These are phyloP conservation scores for Aix galericulata DNA, from an alignment of 2,113 vertebrate genomes.

Conservation along the genomic window DNA sequence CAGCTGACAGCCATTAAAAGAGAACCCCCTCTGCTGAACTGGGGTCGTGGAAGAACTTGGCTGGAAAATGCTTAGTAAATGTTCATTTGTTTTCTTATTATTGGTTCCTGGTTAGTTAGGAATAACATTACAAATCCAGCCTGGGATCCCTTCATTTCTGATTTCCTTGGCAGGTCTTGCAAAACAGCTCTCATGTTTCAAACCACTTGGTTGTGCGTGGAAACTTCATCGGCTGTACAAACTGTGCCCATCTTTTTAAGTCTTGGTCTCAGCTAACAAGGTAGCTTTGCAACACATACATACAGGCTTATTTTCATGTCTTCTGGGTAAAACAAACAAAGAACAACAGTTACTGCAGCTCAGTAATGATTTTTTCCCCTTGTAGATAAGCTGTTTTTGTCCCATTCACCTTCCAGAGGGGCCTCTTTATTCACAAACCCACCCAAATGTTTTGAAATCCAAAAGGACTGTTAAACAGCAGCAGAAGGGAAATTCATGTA, in stretches of 20 bases:
- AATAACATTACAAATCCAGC: not conserved
- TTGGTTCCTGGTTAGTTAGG: not conserved
- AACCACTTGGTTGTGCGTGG: not conserved
- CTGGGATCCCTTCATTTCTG: not conserved
- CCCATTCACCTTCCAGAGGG: not conserved
- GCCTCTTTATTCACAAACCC: not conserved
- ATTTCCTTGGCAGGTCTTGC: not conserved
- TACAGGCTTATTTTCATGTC: not conserved
- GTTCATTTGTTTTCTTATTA: not conserved
- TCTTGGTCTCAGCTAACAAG: not conserved
- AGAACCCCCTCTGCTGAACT: not conserved
- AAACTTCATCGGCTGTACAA: not conserved
- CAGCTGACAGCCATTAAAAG: not conserved
- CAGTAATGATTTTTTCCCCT: not conserved
- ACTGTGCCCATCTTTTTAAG: not conserved
- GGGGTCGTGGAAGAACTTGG: not conserved
- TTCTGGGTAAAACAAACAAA: not conserved
- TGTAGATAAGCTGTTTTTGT: not conserved
- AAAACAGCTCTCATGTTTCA: not conserved
- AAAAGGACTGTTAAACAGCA: not conserved
- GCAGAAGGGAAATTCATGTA: not conserved
- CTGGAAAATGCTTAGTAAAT: not conserved
- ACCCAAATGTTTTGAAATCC: not conserved
- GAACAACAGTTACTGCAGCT: not conserved
- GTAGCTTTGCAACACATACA: rapidly evolving